These are phyloP conservation scores for Umimayanthus kanabou DNA, from an alignment of 92 coral and sea anemone genomes.

Conservation along the genomic window DNA sequence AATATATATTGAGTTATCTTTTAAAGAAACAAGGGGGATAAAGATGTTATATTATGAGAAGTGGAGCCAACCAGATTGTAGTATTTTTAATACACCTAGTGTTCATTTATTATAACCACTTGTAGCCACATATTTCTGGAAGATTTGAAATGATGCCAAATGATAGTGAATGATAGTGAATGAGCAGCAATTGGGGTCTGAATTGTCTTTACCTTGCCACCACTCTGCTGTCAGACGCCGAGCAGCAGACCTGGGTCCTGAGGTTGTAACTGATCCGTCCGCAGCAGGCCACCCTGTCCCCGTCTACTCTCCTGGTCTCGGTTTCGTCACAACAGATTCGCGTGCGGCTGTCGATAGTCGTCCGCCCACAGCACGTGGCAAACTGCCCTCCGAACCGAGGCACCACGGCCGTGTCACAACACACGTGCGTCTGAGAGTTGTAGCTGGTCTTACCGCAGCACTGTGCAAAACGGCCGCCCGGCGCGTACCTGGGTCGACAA, in stretches of 20 bases:
- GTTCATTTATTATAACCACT: too few relatives aligned
- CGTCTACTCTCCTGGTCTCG: conserved; percentile 13
- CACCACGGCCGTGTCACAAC: conserved; percentile 34
- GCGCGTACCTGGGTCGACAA: conserved; percentile 19
- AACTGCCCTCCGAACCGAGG: conserved; percentile 34
- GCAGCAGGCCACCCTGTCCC: conserved; percentile 42
- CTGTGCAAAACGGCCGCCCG: conserved; percentile 41
- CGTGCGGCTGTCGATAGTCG: conserved; percentile 25
- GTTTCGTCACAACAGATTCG: conserved; percentile 48
- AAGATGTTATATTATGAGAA: too few relatives aligned
- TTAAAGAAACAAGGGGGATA: too few relatives aligned
- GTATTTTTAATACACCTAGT: too few relatives aligned
- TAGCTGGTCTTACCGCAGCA: conserved; percentile 46
- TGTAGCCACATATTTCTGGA: background rate
- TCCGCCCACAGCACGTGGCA: conserved; percentile 48
- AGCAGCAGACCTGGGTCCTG: conserved; percentile 41
- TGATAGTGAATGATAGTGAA: background rate
- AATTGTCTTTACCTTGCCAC: background rate
- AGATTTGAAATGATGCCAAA: background rate
- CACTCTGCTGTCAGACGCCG: conserved; percentile 32
- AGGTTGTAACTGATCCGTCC: conserved; percentile 31
- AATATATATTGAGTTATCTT: too few relatives aligned
- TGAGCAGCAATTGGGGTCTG: background rate
- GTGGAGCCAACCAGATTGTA: background rate
- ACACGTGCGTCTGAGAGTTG: conserved; percentile 37